Base-by-base conservation (phyloP, 2,113 vertebrate genomes). In the Thalassoma bifasciatum region DNA sequence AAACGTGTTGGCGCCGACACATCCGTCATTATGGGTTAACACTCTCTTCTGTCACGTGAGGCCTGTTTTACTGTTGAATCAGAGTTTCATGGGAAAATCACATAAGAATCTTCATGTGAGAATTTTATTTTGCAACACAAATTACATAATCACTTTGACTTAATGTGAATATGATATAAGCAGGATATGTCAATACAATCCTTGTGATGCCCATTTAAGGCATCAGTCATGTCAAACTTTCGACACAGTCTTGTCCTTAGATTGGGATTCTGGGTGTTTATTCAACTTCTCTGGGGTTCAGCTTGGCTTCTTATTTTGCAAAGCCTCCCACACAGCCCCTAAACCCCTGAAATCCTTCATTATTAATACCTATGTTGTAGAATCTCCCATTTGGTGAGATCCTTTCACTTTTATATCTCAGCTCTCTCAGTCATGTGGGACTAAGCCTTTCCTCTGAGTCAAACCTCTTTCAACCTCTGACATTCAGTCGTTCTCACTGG, bases 341-440 rank as follows among this genome's bases (percentile, higher is more conserved):
- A 2, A 40, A 12, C 38, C 30, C 38, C 38, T 19, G 1, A 49
- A 84, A 82, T 61, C 13, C 60, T 86, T 23, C 54, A 86, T 88
- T 85, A 85, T 83, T 86, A 66, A 79, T 88, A 80, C 75, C 64
- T 66, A 77, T 81, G 71, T 69, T 71, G 42, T 66, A 79, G 11
- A 72, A 66, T 79, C 26, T 67, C 42, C 57, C 56, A 61, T 64
- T 63, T 50, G 47, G 65, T 63, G 65, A 74, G 72, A 65, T 75
- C 73, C 57, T 52, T 66, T 85, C 82, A 67, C 61, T 72, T 77
- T 52, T 44, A 77, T 75, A 87, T 87, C 62, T 47, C 77, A 68
- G 57, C 52, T 57, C 67, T 77, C 56, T 79, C 74, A 58, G 72
- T 60, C 66, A 66, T 37, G 11, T 13, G 40, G 14, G 40, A 42